Evolutionary conservation across 35 echinoderm and acorn worm species (phyloP), one percentile per base, ranked within the genome.

Genomic region (Lytechinus pictus): DNA sequence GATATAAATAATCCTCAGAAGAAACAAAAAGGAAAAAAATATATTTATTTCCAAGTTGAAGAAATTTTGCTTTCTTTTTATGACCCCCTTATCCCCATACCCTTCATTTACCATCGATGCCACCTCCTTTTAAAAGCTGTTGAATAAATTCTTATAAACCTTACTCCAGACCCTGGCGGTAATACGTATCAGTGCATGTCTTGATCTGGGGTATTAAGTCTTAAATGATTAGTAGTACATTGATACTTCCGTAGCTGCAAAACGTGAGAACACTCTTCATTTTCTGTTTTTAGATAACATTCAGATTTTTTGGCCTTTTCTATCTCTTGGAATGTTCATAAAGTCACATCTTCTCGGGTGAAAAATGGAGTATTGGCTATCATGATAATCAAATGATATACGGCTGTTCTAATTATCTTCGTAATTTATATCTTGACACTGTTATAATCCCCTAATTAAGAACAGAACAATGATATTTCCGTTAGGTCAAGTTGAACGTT

Each of bases 201-300:
- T 79, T 24, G 21, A 79, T 79, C 66, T 79, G 19, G 66, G 66
- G 66, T 54, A 90, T 90, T 90, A 90, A 90, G 33, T 54, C 88
- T 54, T 21, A 90, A 90, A 33, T 90, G 52, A 90, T 90, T 90
- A 90, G 52, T 11, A 89, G 27, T 13, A 90, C 88, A 90, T 90
- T 90, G 88, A 90, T 90, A 90, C 88, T 90, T 90, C 88, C 88
- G 88, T 27, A 90, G 88, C 88, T 54, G 88, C 29, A 52, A 12
- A 54, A 90, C 88, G 88, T 52, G 52, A 90, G 88, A 90, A 90
- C 2, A 24, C 66, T 79, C 19, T 79, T n/a, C 19, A 79, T 79
- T 79, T 9, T 79, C 19, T 79, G 66, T 79, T 24, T 5, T 79
- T 79, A 4, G 3, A 79, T 79, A 24, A 79, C 19, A 24, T 79